Conservation (phyloP, 2,113 vertebrate species). For the Phrynocephalus versicolor region DNA sequence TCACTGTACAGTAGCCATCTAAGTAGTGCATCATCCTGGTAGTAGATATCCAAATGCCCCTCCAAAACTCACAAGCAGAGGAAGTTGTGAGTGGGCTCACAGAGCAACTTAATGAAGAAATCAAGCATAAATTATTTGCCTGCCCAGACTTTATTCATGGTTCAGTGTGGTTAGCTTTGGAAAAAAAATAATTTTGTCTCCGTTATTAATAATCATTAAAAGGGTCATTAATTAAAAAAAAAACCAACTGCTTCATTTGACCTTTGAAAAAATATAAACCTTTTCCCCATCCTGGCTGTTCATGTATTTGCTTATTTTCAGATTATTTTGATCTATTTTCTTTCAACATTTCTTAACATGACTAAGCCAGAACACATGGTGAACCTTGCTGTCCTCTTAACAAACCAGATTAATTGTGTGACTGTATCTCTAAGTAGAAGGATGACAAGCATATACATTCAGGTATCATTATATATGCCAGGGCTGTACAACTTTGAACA, state of each 20-base stretch:
- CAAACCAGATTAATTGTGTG: neutral
- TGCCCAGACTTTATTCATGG: neutral
- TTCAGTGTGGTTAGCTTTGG: neutral
- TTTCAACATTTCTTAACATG: neutral
- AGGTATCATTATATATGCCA: slow-evolving; percentile 1
- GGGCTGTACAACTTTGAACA: too few relatives aligned
- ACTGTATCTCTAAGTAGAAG: neutral
- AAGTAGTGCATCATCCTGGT: neutral
- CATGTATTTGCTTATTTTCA: neutral
- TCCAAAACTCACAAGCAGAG: neutral
- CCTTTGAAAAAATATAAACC: neutral
- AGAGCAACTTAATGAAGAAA: neutral
- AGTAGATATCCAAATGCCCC: neutral
- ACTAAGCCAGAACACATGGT: neutral
- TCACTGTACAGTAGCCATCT: too few relatives aligned
- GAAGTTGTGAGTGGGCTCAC: neutral
- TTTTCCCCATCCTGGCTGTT: neutral
- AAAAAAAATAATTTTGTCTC: neutral
- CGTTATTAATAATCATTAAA: neutral
- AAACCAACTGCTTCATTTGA: too few relatives aligned
- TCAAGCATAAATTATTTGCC: neutral
- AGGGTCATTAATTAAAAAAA: too few relatives aligned
- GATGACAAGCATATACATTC: too few relatives aligned
- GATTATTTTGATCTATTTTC: neutral
- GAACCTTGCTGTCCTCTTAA: neutral